phyloP scores from a whole-genome alignment of 2,113 vertebrate species.

The Sturnira hondurensis region DNA sequence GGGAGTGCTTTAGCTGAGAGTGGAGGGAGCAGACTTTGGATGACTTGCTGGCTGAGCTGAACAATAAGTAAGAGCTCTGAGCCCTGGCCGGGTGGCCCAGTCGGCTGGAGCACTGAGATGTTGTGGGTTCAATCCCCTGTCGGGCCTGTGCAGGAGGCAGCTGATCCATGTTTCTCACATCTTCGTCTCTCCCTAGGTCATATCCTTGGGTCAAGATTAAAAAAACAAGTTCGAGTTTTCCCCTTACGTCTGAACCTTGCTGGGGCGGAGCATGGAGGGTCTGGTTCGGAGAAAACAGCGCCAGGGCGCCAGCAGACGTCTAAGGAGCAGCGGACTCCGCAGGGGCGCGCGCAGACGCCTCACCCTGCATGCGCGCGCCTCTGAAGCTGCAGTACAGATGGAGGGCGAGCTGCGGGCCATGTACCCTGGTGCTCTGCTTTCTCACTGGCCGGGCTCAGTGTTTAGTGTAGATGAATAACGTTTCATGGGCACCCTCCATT shows the following conservation, averaged over 20 bases:
- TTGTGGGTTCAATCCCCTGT: too few species aligned
- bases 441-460: too few species aligned
- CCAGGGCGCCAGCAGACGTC: background rate
- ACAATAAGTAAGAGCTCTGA: background rate
- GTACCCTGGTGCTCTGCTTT: background rate
- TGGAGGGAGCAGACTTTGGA: background rate
- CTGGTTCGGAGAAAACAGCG: background rate
- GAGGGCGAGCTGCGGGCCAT: background rate
- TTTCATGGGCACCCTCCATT: background rate
- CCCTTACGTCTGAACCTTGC: background rate
- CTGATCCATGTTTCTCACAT: too few species aligned
- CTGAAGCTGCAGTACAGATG: background rate
- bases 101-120: too few species aligned
- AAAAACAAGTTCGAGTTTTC: background rate
- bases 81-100: too few species aligned
- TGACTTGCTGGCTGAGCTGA: background rate
- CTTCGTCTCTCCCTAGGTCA: too few species aligned
- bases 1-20: background rate
- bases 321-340: background rate
- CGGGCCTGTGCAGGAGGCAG: too few species aligned
- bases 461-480: background rate
- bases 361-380: fast-evolving
- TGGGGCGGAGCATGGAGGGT: background rate
- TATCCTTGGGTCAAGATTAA: too few species aligned
- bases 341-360: too few species aligned